Base-by-base conservation (phyloP, 1,140 invertebrate species). In the Hetaerina americana region DNA sequence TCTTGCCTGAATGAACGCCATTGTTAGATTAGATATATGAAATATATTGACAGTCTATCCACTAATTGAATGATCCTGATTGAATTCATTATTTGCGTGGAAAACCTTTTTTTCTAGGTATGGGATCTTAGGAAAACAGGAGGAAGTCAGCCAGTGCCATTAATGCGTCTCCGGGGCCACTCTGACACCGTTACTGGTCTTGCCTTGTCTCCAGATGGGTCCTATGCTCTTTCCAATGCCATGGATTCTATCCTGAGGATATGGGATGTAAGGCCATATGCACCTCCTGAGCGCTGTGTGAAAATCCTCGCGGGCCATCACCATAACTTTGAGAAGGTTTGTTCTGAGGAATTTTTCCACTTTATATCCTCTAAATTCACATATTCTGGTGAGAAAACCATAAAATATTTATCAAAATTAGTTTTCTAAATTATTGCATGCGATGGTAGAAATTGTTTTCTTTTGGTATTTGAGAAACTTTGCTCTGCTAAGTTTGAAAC, bases 241-340 rank as follows among this genome's bases (percentile, higher is more conserved):
- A 98, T 99, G 96, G 97, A 99, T 81, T 96, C 96, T 77, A 94
- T 93, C 73, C 83, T 88, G 91, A 78, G 88, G 75, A 84, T 89
- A 29, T 90, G 89, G 89, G 90, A 90, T 80, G 83, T 91, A 24
- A 77, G 88, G 69, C 88, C 89, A 49, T 90, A 86, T 80, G 87
- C 86, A 1, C 93, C 95, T 0, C 88, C 89, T 68, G 95, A 99
- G 77, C 85, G 97, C 74, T 98, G 95, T 81, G 90, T 97, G 0
- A 97, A 97, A 84, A 89, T 97, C 40, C 88, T 99, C 72, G 85
- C 86, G 72, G 96, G 96, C 0, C 95, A 98, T 85, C 94, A 96
- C 77, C 96, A 99, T 81, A 98, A 98, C 82, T 99, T 98, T 85
- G 97, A 99, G 85, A 97, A 97, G 84, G 94, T 95, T 80, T 66